Conservation (phyloP, 2,113 vertebrate genomes). For the Pelobates fuscus region DNA sequence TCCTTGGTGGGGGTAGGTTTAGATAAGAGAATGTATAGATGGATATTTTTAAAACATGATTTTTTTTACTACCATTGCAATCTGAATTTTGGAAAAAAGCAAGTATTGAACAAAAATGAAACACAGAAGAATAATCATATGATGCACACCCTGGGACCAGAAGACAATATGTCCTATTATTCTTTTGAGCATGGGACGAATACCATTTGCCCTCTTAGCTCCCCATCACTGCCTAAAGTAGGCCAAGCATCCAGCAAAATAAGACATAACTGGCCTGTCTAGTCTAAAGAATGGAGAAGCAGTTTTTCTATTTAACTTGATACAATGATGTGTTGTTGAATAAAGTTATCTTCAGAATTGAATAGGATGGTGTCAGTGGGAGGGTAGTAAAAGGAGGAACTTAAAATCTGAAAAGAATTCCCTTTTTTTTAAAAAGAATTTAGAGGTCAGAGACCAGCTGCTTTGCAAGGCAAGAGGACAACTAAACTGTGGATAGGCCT, state of each 20-base stretch:
- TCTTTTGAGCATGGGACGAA: background rate
- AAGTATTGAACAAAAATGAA: too few species aligned
- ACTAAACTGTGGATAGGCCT: slow-evolving; percentile 86
- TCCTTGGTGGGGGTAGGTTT: too few species aligned
- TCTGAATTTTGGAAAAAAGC: too few species aligned
- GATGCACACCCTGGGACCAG: too few species aligned
- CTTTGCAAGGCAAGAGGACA: slow-evolving; percentile 87
- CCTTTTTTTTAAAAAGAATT: slow-evolving; percentile 65
- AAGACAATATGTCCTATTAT: background rate
- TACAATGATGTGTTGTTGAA: slow-evolving; percentile 99
- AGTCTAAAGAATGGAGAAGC: slow-evolving; percentile 82
- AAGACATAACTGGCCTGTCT: slow-evolving; percentile 87
- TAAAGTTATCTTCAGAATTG: slow-evolving; percentile 96
- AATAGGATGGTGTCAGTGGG: slow-evolving; percentile 96
- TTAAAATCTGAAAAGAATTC: slow-evolving; percentile 86
- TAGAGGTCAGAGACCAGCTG: slow-evolving; percentile 97
- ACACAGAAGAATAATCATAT: too few species aligned
- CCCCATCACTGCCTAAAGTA: background rate
- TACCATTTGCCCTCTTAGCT: background rate
- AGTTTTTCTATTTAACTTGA: slow-evolving; percentile 93
- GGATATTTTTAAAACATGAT: too few species aligned
- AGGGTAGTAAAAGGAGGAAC: slow-evolving; percentile 88
- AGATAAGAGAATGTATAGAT: too few species aligned
- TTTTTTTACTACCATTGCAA: too few species aligned
- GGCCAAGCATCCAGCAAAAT: slow-evolving; percentile 62